Percentiles rank a stretch among this genome's conserved stretches.
phyloP scores from a whole-genome alignment of 2,113 vertebrate genomes.

The Maccullochella peelii region DNA sequence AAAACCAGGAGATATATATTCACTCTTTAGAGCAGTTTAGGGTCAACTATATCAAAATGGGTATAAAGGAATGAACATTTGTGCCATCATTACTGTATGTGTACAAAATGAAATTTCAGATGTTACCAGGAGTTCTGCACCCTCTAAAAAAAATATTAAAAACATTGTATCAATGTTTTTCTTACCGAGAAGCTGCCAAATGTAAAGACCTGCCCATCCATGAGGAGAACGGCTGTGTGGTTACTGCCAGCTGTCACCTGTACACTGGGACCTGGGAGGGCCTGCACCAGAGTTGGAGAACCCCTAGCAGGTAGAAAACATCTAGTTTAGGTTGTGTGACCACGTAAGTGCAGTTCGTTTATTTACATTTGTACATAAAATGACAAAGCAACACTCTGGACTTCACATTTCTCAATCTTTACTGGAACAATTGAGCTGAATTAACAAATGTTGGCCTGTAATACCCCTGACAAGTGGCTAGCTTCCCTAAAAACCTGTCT shows the following conservation, averaged over 20 bases:
- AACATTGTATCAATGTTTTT: background rate
- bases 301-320: conserved; percentile 83
- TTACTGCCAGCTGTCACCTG: conserved; percentile 98
- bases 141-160: background rate
- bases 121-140: background rate
- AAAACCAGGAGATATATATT: conserved; percentile 14
- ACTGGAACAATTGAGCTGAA: background rate
- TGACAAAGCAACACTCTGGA: background rate
- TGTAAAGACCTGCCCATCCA: conserved; percentile 98
- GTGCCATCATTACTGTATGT: background rate
- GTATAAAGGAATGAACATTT: background rate
- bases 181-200: conserved; percentile 99
- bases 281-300: conserved; percentile 95
- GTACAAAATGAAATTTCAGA: background rate
- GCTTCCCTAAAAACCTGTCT: background rate
- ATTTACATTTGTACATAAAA: background rate
- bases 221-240: conserved; percentile 95
- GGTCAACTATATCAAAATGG: background rate
- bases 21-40: background rate
- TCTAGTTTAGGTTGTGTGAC: background rate
- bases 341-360: background rate
- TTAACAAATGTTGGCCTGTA: background rate
- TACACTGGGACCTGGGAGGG: conserved; percentile 92
- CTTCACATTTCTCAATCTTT: background rate
- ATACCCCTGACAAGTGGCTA: background rate